Evolutionary conservation across 2,888 invertebrate genomes (phyloP).

Genomic region (Hartigia nigra): DNA sequence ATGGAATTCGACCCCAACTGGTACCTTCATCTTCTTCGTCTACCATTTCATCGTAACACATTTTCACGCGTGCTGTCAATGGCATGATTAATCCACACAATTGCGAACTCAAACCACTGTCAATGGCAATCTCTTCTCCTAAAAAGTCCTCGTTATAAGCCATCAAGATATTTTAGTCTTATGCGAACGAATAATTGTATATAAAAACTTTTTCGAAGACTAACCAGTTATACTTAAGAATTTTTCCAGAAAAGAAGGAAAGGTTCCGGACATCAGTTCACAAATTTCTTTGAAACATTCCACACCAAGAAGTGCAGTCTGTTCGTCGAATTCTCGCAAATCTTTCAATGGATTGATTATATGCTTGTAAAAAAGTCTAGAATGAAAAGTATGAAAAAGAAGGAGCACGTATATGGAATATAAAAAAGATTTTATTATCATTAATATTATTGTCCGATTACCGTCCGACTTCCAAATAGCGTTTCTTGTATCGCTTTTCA

Average conservation of each 20-base stretch:
- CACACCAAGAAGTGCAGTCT: conserved; percentile 68
- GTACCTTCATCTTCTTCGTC: conserved; percentile 37
- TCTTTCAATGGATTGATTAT: conserved; percentile 65
- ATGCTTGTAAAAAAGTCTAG: conserved; percentile 57
- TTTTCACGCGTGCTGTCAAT: conserved; percentile 40
- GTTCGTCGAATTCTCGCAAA: conserved; percentile 71
- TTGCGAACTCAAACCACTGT: conserved; percentile 35
- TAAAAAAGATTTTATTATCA: conserved; percentile 58
- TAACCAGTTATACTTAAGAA: conserved; percentile 64
- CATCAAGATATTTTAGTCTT: neutral
- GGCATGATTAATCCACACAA: conserved; percentile 42
- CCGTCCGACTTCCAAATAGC: conserved; percentile 61
- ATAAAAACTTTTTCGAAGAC: neutral
- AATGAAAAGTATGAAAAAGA: neutral
- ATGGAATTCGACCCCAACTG: conserved; percentile 37
- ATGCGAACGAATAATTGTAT: neutral
- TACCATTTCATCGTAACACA: conserved; percentile 32
- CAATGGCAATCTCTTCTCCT: neutral
- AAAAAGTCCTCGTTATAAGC: neutral
- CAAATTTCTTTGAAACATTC: conserved; percentile 71
- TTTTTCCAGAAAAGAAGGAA: conserved; percentile 59
- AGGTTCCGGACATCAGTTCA: conserved; percentile 53
- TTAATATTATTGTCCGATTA: conserved; percentile 56
- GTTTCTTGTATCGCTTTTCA: conserved; percentile 51
- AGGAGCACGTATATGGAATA: neutral